A percentile compares a stretch with the other conserved stretches of the same genome.
These are phyloP conservation scores for Galagoides demidoff DNA, from an alignment of 2,797 vertebrate genomes.

Conservation along the genomic window DNA sequence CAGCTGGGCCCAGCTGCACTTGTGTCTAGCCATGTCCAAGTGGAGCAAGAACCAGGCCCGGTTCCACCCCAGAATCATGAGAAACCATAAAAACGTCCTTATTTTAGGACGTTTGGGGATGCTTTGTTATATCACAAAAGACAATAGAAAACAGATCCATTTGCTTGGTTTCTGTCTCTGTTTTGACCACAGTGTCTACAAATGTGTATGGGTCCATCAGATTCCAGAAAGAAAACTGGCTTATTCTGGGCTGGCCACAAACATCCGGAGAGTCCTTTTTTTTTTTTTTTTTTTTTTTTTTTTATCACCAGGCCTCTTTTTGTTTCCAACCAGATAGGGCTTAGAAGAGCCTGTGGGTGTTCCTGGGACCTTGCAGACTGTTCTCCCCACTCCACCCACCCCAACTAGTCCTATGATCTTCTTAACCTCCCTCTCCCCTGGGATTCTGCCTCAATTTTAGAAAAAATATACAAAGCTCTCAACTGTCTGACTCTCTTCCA, in stretches of 20 bases:
- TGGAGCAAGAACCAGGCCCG: neutral
- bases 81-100: neutral
- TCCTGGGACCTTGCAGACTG: neutral
- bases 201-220: neutral
- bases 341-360: neutral
- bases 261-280: neutral
- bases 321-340: neutral
- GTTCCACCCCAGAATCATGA: neutral
- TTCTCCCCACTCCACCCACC: fast-evolving
- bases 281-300: neutral
- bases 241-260: neutral
- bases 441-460: neutral
- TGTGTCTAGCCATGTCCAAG: neutral
- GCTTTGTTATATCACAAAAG: neutral
- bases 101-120: neutral
- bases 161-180: neutral
- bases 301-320: neutral
- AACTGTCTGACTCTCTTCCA: neutral
- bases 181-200: neutral
- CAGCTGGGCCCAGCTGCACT: neutral
- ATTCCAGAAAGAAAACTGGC: neutral
- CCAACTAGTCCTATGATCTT: neutral
- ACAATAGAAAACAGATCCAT: neutral
- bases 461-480: neutral
- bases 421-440: too few relatives aligned